phyloP scores from a whole-genome alignment of 2,797 vertebrate species.

The Cygnus olor region DNA sequence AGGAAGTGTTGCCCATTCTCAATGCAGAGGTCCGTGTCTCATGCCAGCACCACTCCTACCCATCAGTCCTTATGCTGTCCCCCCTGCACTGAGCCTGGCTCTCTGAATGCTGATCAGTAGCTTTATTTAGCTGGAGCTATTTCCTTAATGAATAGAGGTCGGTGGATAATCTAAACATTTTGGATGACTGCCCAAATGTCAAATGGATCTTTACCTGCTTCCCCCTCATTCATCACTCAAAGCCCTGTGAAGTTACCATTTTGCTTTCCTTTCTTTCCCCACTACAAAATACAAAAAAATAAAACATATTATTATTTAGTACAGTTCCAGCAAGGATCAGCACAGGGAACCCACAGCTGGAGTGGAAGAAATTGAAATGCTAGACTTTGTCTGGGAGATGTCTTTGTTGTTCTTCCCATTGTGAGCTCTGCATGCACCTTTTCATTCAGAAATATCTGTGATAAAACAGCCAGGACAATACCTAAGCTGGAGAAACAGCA shows the following conservation, averaged over 20 bases:
- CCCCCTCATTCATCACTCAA: not conserved
- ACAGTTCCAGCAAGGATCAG: not conserved
- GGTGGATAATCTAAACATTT: not conserved
- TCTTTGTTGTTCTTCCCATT: not conserved
- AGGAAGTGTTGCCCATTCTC: not conserved
- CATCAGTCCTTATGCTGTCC: not conserved
- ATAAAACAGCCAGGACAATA: not conserved
- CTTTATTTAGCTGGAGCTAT: not conserved
- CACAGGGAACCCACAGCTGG: too few relatives aligned
- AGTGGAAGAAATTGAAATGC: not conserved
- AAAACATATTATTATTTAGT: not conserved
- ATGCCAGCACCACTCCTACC: not conserved
- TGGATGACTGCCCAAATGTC: not conserved
- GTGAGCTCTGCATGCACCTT: not conserved
- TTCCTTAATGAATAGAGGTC: not conserved
- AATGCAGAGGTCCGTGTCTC: not conserved
- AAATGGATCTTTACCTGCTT: not conserved
- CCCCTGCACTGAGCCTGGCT: not conserved
- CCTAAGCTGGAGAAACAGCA: not conserved
- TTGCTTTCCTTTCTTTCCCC: not conserved
- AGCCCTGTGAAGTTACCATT: not conserved
- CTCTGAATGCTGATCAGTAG: not conserved
- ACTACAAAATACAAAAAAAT: not conserved
- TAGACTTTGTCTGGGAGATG: not conserved
- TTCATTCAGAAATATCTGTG: not conserved